Conservation (phyloP, 2,888 invertebrate genomes). For the Drosophila eohydei region DNA sequence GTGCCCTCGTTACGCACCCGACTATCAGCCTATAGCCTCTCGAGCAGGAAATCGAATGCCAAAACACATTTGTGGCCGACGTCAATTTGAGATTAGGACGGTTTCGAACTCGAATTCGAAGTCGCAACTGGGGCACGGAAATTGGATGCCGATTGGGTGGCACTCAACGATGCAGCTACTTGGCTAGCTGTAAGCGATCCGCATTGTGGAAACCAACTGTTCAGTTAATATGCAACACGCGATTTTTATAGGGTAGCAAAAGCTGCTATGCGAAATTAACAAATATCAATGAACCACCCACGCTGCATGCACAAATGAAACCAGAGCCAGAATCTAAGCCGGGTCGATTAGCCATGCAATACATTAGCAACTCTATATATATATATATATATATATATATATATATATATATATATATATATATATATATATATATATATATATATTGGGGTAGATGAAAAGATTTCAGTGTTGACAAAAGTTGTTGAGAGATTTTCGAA, state of each 20-base stretch:
- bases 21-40: constrained; percentile 19
- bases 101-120: neutral
- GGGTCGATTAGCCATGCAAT: neutral
- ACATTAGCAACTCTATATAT: neutral
- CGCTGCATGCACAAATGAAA: neutral
- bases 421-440: neutral
- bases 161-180: constrained; percentile 2
- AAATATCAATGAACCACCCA: neutral
- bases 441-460: no score
- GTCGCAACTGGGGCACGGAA: neutral
- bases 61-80: neutral
- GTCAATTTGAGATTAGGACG: constrained; percentile 3
- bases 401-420: neutral
- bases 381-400: neutral
- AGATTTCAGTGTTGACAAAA: no score
- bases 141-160: constrained; percentile 1
- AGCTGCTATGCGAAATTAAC: constrained; percentile 1
- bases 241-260: neutral
- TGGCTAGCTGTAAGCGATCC: neutral
- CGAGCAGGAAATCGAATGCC: neutral
- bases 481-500: no score
- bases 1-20: neutral
- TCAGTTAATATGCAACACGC: neutral
- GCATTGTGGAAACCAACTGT: constrained; percentile 11
- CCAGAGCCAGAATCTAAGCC: neutral